Evolutionary conservation across 2,888 invertebrate species (phyloP).

Genomic region (Didymodactylos carnosus): DNA sequence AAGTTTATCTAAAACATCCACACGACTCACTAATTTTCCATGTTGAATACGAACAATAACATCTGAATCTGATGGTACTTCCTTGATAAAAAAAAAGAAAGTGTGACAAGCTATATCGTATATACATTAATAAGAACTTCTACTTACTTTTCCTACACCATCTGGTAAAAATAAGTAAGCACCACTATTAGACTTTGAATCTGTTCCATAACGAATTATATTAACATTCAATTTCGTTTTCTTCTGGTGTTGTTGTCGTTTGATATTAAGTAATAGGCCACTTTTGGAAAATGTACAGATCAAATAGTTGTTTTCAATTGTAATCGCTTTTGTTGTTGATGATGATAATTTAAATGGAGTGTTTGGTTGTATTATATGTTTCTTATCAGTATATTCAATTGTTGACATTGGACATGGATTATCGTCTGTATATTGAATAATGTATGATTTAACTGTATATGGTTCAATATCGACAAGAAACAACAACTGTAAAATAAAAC

Average conservation of each 20-base stretch:
- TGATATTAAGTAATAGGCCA: not conserved
- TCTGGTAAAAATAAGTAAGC: constrained; percentile 79
- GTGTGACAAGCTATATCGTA: too few relatives aligned
- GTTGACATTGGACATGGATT: not conserved
- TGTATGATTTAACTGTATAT: not conserved
- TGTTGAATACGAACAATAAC: not conserved
- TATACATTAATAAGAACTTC: too few relatives aligned
- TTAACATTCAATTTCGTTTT: not conserved
- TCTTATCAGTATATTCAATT: not conserved
- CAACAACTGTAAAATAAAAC: not conserved
- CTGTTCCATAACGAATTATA: constrained; percentile 47
- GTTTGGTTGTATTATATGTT: too few relatives aligned
- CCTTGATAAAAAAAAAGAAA: too few relatives aligned
- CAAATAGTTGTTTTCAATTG: not conserved
- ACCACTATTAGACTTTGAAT: constrained; percentile 47
- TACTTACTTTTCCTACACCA: not conserved
- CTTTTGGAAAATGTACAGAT: not conserved
- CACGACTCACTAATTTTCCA: not conserved
- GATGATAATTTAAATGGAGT: too few relatives aligned
- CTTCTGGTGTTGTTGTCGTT: not conserved
- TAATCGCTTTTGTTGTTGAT: too few relatives aligned
- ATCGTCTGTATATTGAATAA: not conserved
- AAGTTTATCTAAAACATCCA: not conserved
- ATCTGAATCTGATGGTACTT: not conserved
- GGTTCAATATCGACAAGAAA: not conserved